A percentile compares a stretch with the other conserved stretches of the same genome.
Conservation (phyloP, 2,888 invertebrate genomes). For the Heliconius erato region DNA sequence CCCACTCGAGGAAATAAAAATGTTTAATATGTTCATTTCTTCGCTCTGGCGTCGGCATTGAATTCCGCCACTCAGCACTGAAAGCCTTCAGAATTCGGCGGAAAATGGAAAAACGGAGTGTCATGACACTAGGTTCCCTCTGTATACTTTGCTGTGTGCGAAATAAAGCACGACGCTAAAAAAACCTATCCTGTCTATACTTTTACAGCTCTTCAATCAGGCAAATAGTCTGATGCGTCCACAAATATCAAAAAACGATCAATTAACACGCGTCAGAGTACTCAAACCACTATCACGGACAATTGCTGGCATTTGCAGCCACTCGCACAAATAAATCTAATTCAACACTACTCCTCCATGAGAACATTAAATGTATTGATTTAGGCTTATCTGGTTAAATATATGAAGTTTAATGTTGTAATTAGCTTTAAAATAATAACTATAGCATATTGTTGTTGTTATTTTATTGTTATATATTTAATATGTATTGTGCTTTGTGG, state of each 20-base stretch:
- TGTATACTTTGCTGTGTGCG: too few species aligned
- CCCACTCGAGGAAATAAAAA: too few species aligned
- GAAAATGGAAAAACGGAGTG: too few species aligned
- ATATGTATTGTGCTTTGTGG: background rate
- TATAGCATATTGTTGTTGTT: background rate
- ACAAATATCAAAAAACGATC: constrained; percentile 68
- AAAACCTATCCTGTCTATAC: constrained; percentile 32
- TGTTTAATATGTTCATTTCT: too few species aligned
- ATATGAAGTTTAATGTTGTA: background rate
- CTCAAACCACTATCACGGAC: constrained; percentile 60
- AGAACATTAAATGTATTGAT: constrained; percentile 16
- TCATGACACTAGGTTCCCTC: too few species aligned
- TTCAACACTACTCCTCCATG: constrained; percentile 4
- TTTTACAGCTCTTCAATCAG: constrained; percentile 44
- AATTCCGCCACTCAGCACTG: too few species aligned
- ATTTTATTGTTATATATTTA: background rate
- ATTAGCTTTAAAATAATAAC: background rate
- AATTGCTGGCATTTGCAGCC: constrained; percentile 37
- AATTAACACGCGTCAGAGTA: constrained; percentile 68
- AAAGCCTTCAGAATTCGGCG: too few species aligned
- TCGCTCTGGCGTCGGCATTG: too few species aligned
- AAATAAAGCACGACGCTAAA: background rate
- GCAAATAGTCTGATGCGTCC: constrained; percentile 55
- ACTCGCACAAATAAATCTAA: constrained; percentile 27
- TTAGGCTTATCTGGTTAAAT: background rate